Base-by-base conservation (phyloP, 2,113 vertebrate species). In the Elachura formosa region DNA sequence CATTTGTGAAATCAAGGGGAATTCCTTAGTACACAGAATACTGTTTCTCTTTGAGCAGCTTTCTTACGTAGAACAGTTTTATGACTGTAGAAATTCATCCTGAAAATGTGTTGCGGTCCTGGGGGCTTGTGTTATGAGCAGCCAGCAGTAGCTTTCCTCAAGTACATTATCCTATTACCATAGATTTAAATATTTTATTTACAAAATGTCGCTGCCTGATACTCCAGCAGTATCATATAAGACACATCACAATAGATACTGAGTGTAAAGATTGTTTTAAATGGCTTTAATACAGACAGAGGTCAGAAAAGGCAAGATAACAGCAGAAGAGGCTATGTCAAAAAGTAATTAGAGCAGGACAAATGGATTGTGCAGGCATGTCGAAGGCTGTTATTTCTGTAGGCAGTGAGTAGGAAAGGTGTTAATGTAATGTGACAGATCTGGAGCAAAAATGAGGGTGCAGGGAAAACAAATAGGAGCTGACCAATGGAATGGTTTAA, bases 381-480 rank as follows among this genome's bases (percentile, higher is more conserved):
- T 99, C 98, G 98, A 98, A 98, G 98, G 98, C 98, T 99, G 98
- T 98, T 99, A 98, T 98, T 99, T 98, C 98, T 98, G 97, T 98
- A 98, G 98, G 98, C 98, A 97, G 93, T 98, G 99, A 99, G 98
- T 97, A 98, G 98, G 98, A 98, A 98, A 97, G 97, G 96, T 97
- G 96, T 98, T 99, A 99, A 99, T 99, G 97, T 97, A 97, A 99
- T 98, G 98, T 99, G 99, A 99, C 98, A 98, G 98, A 99, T 99
- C 98, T 99, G 98, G 99, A 99, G 98, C 99, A 99, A 98, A 98
- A 98, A 98, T 98, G 98, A 98, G 98, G 97, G 97, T 98, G 98
- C 98, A 98, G 96, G 96, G 96, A 97, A 98, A 97, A 98, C 97
- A 96, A 87, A 96, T 96, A 97, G 97, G 93, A 96, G 95, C 92